phyloP scores from a whole-genome alignment of 2,797 vertebrate genomes.

The Artibeus lituratus region DNA sequence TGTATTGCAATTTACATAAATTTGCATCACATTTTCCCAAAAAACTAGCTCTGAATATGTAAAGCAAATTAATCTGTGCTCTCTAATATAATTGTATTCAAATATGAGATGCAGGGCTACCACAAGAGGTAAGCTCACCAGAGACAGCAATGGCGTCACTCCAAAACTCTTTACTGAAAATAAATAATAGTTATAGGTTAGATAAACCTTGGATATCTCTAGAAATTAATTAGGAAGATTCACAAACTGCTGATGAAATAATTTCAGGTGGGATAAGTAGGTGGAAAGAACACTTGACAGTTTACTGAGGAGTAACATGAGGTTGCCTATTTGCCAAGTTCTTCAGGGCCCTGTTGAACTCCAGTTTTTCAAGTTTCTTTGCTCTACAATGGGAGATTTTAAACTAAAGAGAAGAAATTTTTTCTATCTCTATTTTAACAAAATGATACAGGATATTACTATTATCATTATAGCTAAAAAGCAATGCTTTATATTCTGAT shows the following conservation, averaged over 20 bases:
- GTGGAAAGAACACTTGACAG: background rate
- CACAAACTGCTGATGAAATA: background rate
- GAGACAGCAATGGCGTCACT: background rate
- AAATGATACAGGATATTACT: background rate
- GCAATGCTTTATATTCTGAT: slow-evolving; percentile 22
- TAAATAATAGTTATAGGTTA: background rate
- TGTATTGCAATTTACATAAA: slow-evolving; percentile 76
- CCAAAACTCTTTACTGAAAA: slow-evolving; percentile 30
- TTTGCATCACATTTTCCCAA: slow-evolving; percentile 74
- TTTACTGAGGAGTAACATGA: slow-evolving; percentile 29
- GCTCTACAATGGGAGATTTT: background rate
- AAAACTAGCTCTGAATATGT: slow-evolving; percentile 73
- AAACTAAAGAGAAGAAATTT: background rate
- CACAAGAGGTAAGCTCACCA: slow-evolving; percentile 38
- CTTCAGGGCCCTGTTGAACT: background rate
- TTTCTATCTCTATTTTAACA: background rate
- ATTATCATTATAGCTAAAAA: background rate
- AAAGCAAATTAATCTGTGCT: slow-evolving; percentile 73
- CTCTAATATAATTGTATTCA: slow-evolving; percentile 73
- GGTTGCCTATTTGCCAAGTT: background rate
- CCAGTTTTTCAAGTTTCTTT: background rate
- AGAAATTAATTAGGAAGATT: slow-evolving; percentile 46
- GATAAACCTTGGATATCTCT: background rate
- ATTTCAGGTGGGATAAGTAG: background rate
- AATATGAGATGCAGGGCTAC: slow-evolving; percentile 44